Percentiles rank a stretch among this genome's conserved stretches.
Evolutionary conservation across 2,113 vertebrate genomes (phyloP).

Genomic region (Gobio gobio): DNA sequence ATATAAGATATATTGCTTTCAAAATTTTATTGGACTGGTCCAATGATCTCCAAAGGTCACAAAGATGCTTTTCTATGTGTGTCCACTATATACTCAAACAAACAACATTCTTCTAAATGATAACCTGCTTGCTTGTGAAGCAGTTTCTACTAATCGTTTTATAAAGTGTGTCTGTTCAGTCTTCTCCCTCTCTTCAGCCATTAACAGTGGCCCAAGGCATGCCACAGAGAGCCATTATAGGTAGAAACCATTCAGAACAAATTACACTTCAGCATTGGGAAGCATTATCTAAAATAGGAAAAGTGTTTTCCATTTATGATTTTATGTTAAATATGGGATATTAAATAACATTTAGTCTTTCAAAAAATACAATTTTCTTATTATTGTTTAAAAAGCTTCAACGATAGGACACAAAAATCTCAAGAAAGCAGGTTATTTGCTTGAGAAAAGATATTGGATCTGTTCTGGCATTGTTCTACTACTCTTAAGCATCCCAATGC

Average conservation of each 20-base stretch:
- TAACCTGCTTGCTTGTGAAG: not conserved
- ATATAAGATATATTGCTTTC: not conserved
- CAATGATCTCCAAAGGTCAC: not conserved
- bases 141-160: not conserved
- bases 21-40: not conserved
- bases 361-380: not conserved
- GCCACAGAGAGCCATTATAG: conserved; percentile 2
- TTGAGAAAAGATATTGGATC: not conserved
- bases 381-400: not conserved
- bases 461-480: conserved; percentile 3
- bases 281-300: conserved; percentile 1
- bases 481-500: conserved; percentile 16
- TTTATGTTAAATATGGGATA: conserved; percentile 13
- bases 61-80: not conserved
- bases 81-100: not conserved
- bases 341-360: conserved; percentile 13
- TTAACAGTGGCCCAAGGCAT: conserved; percentile 18
- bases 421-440: not conserved
- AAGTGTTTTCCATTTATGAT: conserved; percentile 27
- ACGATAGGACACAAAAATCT: not conserved
- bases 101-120: not conserved
- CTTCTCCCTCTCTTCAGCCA: not conserved
- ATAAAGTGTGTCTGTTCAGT: conserved; percentile 2
- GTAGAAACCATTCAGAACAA: conserved; percentile 4
- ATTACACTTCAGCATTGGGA: conserved; percentile 21